phyloP scores from a whole-genome alignment of 37 sponge, comb jelly and placozoan species.

The Ephydatia muelleri region DNA sequence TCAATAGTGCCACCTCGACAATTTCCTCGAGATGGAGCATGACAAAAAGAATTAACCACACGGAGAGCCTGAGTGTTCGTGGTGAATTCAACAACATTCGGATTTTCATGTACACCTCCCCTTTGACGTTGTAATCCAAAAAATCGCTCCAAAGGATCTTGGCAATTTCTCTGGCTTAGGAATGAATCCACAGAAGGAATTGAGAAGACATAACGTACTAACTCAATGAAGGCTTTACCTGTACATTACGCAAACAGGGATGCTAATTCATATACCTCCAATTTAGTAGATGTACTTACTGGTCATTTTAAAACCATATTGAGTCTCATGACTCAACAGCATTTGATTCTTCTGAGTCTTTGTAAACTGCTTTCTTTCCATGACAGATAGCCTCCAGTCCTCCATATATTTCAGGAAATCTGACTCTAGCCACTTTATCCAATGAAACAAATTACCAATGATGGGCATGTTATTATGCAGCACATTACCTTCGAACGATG shows the following conservation, averaged over 20 bases:
- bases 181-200: slow-evolving; percentile 22
- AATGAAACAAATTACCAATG: neutral
- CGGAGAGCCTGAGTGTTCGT: slow-evolving; percentile 32
- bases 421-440: slow-evolving; percentile 17
- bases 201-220: slow-evolving; percentile 22
- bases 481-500: neutral
- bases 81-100: slow-evolving; percentile 5
- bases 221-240: slow-evolving; percentile 18
- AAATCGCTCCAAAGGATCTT: slow-evolving; percentile 31
- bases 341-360: slow-evolving; percentile 11
- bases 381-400: slow-evolving; percentile 28
- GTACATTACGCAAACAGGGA: neutral
- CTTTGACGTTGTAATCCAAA: too few relatives aligned
- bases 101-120: too few relatives aligned
- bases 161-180: slow-evolving; percentile 30
- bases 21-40: slow-evolving; percentile 14
- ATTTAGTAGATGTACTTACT: slow-evolving; percentile 3
- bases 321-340: slow-evolving; percentile 16
- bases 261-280: too few relatives aligned
- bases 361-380: neutral
- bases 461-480: neutral
- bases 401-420: slow-evolving; percentile 30
- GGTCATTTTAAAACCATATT: slow-evolving; percentile 5
- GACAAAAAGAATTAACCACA: slow-evolving; percentile 14
- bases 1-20: slow-evolving; percentile 15